A percentile compares a stretch with the other conserved stretches of the same genome.
Conservation (phyloP, 2,888 invertebrate species). For the Phlogophora meticulosa region DNA sequence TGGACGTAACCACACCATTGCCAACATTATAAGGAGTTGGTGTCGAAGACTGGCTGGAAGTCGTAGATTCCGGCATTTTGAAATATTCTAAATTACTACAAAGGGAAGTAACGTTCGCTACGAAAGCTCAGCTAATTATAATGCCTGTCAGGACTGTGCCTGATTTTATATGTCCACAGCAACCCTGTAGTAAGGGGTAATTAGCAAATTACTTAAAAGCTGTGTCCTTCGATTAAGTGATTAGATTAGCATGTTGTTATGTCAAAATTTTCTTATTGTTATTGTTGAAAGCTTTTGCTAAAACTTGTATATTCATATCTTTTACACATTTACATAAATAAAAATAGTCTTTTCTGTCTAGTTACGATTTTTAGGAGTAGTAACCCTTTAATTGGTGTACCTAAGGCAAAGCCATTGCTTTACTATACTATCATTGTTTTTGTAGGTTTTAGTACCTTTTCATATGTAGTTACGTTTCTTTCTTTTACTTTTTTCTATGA, state of each 20-base stretch:
- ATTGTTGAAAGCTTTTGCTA: conserved; percentile 2
- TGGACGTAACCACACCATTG: conserved; percentile 39
- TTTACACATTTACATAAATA: neutral
- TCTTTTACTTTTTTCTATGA: too few species aligned
- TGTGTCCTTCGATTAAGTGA: conserved; percentile 61
- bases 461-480: too few species aligned
- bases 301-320: neutral
- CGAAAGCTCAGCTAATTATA: conserved; percentile 72
- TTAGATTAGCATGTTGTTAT: conserved; percentile 67
- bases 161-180: conserved; percentile 76
- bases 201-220: conserved; percentile 69
- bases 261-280: conserved; percentile 28
- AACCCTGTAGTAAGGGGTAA: conserved; percentile 61
- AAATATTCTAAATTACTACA: neutral
- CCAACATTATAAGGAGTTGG: conserved; percentile 39
- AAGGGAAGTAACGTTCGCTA: conserved; percentile 62
- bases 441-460: too few species aligned
- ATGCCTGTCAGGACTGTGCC: conserved; percentile 66
- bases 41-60: conserved; percentile 44
- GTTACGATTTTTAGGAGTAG: too few species aligned
- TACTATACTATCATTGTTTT: too few species aligned
- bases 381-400: too few species aligned
- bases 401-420: too few species aligned
- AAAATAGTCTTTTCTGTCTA: neutral
- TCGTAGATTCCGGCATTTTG: conserved; percentile 63